Evolutionary conservation across 2,113 vertebrate species (phyloP), one percentile per base, ranked within the genome.

Genomic region (Cavia porcellus): DNA sequence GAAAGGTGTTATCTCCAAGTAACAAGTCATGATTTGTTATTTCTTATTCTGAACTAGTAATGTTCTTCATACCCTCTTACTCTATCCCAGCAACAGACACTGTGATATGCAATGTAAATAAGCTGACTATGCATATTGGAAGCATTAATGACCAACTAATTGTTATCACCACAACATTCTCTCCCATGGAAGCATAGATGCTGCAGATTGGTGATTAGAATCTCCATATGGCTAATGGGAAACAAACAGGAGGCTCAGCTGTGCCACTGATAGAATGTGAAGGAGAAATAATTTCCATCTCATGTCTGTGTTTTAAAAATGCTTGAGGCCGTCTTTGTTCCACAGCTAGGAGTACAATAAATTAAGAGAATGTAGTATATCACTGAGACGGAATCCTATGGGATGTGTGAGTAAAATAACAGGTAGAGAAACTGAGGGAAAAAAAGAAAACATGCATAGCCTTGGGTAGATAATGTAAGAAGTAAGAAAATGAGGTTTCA

Each of bases 261-360:
- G 3, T 10, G 0, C 15, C 72, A 50, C 92, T 97, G 96, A 97
- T 92, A 97, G 96, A 97, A 81, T 77, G 75, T 45, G 74, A 95
- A 81, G 79, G 84, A 92, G 9, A 95, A 14, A 93, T 92, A 90
- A 81, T 81, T 22, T 45, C 68, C 8, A 1, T 82, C 95, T 85
- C 61, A 66, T 22, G 89, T 83, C 85, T 68, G 91, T 96, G 87
- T 86, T 97, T 94, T 94, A 72, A 92, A 98, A 97, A 89, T 96
- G 97, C 95, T 98, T 89, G 75, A 52, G 97, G 97, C 93, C 92
- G 90, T 81, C 92, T 66, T 11, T 92, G 89, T 94, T 97, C 91
- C 94, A 90, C 79, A 70, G 94, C 95, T 97, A 96, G 95, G 74
- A 98, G 83, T 95, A 28, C 84, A 96, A 98, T 97, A 98, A 98